These are phyloP conservation scores for Poeciliopsis presidionis DNA, from an alignment of 2,797 vertebrate genomes.

Conservation along the genomic window DNA sequence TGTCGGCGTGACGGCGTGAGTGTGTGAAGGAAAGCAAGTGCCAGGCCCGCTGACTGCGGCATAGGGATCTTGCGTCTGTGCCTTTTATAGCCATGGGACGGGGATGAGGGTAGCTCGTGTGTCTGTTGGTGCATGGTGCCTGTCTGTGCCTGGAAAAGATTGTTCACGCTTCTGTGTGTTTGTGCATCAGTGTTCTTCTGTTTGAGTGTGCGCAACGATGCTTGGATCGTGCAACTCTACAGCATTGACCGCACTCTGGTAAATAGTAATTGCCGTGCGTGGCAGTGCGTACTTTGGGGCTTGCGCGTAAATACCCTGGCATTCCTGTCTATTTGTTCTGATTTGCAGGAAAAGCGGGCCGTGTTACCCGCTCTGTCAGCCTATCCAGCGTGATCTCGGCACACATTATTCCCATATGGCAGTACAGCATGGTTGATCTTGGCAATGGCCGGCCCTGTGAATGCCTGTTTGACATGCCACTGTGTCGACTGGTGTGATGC, in stretches of 20 bases:
- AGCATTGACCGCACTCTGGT: constrained; percentile 27
- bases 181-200: not conserved
- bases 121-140: not conserved
- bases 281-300: constrained; percentile 14
- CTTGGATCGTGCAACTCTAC: constrained; percentile 10
- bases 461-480: constrained; percentile 68
- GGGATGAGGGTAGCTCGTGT: constrained; percentile 25
- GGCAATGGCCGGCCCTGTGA: constrained; percentile 37
- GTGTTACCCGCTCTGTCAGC: constrained; percentile 23
- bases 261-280: constrained; percentile 28
- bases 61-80: constrained; percentile 20
- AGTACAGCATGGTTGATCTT: constrained; percentile 47
- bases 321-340: constrained; percentile 24
- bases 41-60: constrained; percentile 27
- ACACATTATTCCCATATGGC: constrained; percentile 57
- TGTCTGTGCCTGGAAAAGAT: constrained; percentile 11
- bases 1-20: constrained; percentile 10
- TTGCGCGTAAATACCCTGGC: constrained; percentile 12
- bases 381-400: constrained; percentile 30
- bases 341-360: constrained; percentile 23
- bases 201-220: constrained; percentile 9
- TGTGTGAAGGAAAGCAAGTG: constrained; percentile 24
- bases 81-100: constrained; percentile 45
- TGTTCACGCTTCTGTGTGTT: constrained; percentile 13
- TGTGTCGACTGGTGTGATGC: constrained; percentile 63